These are phyloP conservation scores for Tetrapedia diversipes DNA, from an alignment of 2,888 invertebrate species.

Conservation along the genomic window DNA sequence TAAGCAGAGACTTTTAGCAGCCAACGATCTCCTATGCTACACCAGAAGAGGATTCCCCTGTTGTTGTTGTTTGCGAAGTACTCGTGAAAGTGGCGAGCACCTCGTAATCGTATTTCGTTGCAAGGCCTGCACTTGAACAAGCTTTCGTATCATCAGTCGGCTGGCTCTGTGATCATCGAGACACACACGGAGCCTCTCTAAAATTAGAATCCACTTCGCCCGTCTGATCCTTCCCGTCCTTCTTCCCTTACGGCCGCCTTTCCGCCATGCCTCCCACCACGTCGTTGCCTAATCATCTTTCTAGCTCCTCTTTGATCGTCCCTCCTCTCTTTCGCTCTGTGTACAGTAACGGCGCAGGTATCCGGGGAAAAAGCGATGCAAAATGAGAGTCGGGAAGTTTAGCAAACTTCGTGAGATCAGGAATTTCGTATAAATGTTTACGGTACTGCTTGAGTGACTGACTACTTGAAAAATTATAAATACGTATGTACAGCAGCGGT, in stretches of 20 bases:
- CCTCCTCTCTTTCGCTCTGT: conserved; percentile 10
- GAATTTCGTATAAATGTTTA: too few species aligned
- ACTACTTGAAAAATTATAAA: too few species aligned
- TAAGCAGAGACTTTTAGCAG: background rate
- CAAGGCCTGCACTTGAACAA: conserved; percentile 43
- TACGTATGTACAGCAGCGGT: too few species aligned
- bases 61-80: conserved; percentile 29
- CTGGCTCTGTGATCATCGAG: conserved; percentile 51
- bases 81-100: conserved; percentile 30
- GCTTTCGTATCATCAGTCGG: conserved; percentile 41
- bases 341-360: too few species aligned
- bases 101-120: conserved; percentile 48
- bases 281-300: conserved; percentile 57
- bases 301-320: conserved; percentile 63
- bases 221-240: conserved; percentile 68
- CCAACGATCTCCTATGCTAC: conserved; percentile 5
- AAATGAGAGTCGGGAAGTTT: too few species aligned
- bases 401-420: too few species aligned
- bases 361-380: too few species aligned
- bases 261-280: conserved; percentile 25
- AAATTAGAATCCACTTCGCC: conserved; percentile 75
- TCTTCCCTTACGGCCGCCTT: conserved; percentile 44
- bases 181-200: conserved; percentile 56
- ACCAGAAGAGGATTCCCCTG: conserved; percentile 23
- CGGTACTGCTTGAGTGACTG: too few species aligned